These are phyloP conservation scores for Holocentrus rufus DNA, from an alignment of 2,797 vertebrate species.

Conservation along the genomic window DNA sequence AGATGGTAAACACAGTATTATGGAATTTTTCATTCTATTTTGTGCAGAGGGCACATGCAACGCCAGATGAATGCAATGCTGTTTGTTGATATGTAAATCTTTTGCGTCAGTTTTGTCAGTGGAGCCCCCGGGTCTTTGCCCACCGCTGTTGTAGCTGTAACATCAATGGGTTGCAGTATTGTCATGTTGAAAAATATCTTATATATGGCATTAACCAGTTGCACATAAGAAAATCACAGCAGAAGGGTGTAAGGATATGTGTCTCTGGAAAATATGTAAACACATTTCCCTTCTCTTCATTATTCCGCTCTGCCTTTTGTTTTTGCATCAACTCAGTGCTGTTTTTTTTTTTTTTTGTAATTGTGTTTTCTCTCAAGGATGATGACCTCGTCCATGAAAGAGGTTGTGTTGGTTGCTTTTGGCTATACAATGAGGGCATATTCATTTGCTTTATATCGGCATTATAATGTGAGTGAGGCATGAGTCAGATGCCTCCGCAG, in stretches of 20 bases:
- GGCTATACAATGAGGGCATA: constrained; percentile 40
- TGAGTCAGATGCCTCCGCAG: constrained; percentile 50
- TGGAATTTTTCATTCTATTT: too few relatives aligned
- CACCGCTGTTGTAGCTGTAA: background rate
- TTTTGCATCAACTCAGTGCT: background rate
- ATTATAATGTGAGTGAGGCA: constrained; percentile 44
- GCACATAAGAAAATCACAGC: constrained; percentile 5
- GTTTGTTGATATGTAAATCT: too few relatives aligned
- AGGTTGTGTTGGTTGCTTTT: constrained; percentile 27
- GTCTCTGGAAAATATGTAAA: background rate
- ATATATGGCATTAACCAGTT: background rate
- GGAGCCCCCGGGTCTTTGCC: background rate
- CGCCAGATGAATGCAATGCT: too few relatives aligned
- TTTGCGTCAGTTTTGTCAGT: background rate
- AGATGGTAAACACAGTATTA: too few relatives aligned
- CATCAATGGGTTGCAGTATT: background rate
- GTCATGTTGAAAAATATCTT: background rate
- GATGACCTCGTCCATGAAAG: constrained; percentile 36
- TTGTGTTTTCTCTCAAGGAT: constrained; percentile 18
- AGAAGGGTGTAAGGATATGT: background rate
- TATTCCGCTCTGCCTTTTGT: background rate
- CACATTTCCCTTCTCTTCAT: constrained; percentile 8
- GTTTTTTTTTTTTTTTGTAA: background rate
- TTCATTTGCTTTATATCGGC: constrained; percentile 51
- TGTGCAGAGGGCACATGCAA: too few relatives aligned